Conservation (phyloP, 2,113 vertebrate species). For the Tretioscincus oriximinensis region DNA sequence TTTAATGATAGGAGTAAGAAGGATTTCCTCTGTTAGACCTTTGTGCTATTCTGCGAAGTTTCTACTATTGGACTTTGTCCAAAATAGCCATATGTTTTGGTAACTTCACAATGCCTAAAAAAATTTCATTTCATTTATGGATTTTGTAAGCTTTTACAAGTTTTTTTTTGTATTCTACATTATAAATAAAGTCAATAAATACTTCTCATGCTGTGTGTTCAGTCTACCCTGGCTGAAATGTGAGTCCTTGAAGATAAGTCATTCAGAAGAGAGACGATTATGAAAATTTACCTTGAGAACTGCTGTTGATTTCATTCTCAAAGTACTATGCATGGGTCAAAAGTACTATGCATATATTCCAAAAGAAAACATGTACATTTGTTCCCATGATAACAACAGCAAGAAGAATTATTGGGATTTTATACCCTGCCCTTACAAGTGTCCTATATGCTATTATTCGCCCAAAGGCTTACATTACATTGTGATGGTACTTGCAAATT, state of each 20-base stretch:
- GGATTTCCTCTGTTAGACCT: not conserved
- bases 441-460: no score
- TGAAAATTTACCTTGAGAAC: not conserved
- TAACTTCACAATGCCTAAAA: not conserved
- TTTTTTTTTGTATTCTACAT: not conserved
- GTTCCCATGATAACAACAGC: no score
- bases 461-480: no score
- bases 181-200: not conserved
- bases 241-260: not conserved
- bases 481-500: no score
- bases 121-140: rapidly evolving
- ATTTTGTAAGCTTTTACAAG: not conserved
- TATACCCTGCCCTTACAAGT: not conserved
- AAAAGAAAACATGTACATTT: no score
- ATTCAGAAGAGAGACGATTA: not conserved
- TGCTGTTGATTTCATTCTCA: not conserved
- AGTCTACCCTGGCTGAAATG: not conserved
- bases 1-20: not conserved
- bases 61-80: not conserved
- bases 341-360: no score
- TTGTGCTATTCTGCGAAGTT: not conserved
- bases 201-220: not conserved
- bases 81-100: not conserved
- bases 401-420: no score
- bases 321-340: no score